Base-by-base conservation (phyloP, 2,113 vertebrate species). In the Aviceda subcristata region DNA sequence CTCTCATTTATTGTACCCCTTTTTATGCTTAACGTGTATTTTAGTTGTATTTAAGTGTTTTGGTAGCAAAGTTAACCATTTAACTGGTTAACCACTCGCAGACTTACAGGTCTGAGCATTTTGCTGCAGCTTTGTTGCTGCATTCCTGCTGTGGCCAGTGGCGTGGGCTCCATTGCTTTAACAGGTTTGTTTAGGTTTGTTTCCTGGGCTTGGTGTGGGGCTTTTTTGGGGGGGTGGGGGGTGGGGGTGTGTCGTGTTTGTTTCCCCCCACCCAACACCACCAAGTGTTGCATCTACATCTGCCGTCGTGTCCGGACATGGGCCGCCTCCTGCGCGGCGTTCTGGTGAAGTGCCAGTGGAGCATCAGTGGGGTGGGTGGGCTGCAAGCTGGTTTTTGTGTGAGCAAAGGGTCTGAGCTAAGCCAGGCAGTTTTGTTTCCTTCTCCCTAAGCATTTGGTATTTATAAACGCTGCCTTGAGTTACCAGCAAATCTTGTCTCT, bases 261-360 rank as follows among this genome's bases (percentile, higher is more conserved):
- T 29, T 26, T 15, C 14, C 7, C 7, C 12, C 24, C 45, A 5
- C 5, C 45, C 12, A 27, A 13, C 22, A 67, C 6, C 29, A 50
- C 51, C 20, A 75, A 48, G 7, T 18, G 43, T 59, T 71, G 45
- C 10, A 6, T 55, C n/a, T 48, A 27, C 12, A 29, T 56, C 14
- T 26, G 24, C 46, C 53, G 10, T 74, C 1, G 1, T 3, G 3
- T 78, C 50, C 38, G 63, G 36, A 9, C 24, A 20, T 36, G 17
- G 6, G 23, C 30, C 5, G 60, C 10, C 26, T 91, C 48, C 38
- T 53, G 50, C 38, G 36, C 0, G 0, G n/a, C 1, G 3, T 46
- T 60, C 68, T 77, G 27, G 60, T 78, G 41, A 41, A 66, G 21
- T 56, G 80, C 55, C 43, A 80, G 38, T 8, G 11, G 34, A 46